Conservation (phyloP, 2,888 invertebrate species). For the Cheiracanthium punctorium region DNA sequence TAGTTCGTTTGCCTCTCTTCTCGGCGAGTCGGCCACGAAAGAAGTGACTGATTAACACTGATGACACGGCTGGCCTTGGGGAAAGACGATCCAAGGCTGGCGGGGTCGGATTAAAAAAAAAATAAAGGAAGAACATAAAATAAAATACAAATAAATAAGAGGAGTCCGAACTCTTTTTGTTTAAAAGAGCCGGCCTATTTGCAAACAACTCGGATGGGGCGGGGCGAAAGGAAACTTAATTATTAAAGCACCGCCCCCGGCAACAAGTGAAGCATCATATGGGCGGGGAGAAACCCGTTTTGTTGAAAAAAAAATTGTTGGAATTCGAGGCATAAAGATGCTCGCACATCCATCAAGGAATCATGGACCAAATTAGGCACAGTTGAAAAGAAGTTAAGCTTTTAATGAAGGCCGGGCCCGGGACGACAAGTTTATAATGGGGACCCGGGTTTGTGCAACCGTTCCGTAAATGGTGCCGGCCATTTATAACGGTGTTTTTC, state of each 20-base stretch:
- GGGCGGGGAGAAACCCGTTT: slow-evolving; percentile 61
- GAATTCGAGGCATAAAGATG: slow-evolving; percentile 9
- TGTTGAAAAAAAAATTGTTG: slow-evolving; percentile 6
- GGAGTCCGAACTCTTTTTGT: slow-evolving; percentile 27
- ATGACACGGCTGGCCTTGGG: slow-evolving; percentile 51
- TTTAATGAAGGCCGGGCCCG: background rate
- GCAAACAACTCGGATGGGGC: slow-evolving; percentile 64
- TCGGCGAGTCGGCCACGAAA: background rate
- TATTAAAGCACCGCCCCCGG: slow-evolving; percentile 63
- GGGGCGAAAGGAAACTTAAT: slow-evolving; percentile 56
- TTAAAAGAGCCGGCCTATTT: slow-evolving; percentile 64
- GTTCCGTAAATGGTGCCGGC: no score
- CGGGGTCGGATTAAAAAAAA: no score
- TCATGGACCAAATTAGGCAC: slow-evolving; percentile 10
- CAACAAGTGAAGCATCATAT: slow-evolving; percentile 38
- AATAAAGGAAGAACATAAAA: no score
- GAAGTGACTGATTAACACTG: background rate
- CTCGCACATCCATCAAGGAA: background rate
- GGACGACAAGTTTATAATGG: background rate
- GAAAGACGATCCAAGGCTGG: slow-evolving; percentile 44
- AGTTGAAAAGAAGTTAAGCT: slow-evolving; percentile 5
- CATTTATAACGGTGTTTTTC: no score
- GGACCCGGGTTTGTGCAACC: no score
- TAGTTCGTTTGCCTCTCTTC: background rate
- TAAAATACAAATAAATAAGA: no score